Percentiles rank a stretch among this genome's conserved stretches.
phyloP scores from a whole-genome alignment of 2,113 vertebrate genomes.

The Gyps fulvus region DNA sequence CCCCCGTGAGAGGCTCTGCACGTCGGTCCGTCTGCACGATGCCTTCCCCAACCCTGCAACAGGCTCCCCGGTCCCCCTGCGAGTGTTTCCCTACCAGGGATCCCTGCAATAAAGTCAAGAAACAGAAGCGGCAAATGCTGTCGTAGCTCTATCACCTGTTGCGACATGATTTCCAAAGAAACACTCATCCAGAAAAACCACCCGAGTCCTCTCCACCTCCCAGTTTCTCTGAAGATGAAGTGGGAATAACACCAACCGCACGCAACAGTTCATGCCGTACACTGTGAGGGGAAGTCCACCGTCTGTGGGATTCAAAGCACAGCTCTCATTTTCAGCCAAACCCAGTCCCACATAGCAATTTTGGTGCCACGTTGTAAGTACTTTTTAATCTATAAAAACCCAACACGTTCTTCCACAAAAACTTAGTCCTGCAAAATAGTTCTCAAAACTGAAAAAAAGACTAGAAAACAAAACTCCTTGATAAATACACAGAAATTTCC shows the following conservation, averaged over 20 bases:
- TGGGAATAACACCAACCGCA: not conserved
- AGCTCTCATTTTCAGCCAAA: not conserved
- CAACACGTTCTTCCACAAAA: not conserved
- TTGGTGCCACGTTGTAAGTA: not conserved
- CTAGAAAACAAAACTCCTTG: not conserved
- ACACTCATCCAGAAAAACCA: not conserved
- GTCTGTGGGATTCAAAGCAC: not conserved
- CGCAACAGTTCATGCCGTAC: not conserved
- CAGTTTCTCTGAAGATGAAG: not conserved
- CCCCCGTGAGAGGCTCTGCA: fast-evolving
- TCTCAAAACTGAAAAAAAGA: not conserved
- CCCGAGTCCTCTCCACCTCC: not conserved
- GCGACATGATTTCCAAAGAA: not conserved
- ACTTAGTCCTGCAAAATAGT: not conserved
- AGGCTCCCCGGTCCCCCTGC: fast-evolving
- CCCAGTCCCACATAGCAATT: fast-evolving
- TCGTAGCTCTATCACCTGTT: not conserved
- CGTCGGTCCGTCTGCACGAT: fast-evolving
- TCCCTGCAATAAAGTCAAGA: not conserved
- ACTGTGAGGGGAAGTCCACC: not conserved
- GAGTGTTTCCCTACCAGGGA: not conserved
- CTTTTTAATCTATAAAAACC: not conserved
- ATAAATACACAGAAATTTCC: not conserved
- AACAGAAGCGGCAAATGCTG: not conserved
- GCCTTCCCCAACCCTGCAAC: not conserved